Evolutionary conservation across 2,113 vertebrate species (phyloP), one percentile per base, ranked within the genome.

Genomic region (Cebidichthys violaceus): DNA sequence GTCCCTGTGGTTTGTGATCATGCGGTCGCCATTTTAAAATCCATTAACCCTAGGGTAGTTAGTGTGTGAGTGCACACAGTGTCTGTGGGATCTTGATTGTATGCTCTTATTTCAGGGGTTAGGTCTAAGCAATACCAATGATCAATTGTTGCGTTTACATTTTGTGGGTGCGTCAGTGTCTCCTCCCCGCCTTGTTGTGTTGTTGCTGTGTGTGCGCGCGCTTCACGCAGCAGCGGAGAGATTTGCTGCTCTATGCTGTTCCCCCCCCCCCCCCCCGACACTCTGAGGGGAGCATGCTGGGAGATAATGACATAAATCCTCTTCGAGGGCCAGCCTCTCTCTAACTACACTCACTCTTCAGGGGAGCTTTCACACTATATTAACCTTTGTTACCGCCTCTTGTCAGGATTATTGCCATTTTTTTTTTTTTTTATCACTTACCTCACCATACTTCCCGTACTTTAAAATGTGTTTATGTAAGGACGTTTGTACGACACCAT

Each of bases 231-330:
- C 64, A 43, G 66, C 2, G 0, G 27, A 74, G 27, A 61, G 35
- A 66, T 83, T 74, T 71, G 64, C 79, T 66, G 59, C 2, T 13
- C 62, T 59, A 62, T 71, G 62, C 14, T 65, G 52, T 55, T 20
- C 33, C 70, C 6, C 33, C 22, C 31, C 47, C 43, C 14, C 43
- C 10, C 9, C 29, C 29, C 29, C 11, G 10, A 45, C 43, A 27
- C 50, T 33, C 50, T 20, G 61, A 85, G 27, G 31, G 67, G 18
- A 73, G 10, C 74, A 45, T 31, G 37, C 61, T 75, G 82, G 68
- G 78, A 75, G 84, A 86, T 89, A 85, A 86, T 82, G 81, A 85
- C 82, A 89, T 84, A 73, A 83, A 83, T 90, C 75, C 57, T 84
- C 72, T 75, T 55, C 31, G 64, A 73, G 74, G 54, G 68, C 74